Evolutionary conservation across 2,888 invertebrate species (phyloP).

Genomic region (Meteorus cinctellus): DNA sequence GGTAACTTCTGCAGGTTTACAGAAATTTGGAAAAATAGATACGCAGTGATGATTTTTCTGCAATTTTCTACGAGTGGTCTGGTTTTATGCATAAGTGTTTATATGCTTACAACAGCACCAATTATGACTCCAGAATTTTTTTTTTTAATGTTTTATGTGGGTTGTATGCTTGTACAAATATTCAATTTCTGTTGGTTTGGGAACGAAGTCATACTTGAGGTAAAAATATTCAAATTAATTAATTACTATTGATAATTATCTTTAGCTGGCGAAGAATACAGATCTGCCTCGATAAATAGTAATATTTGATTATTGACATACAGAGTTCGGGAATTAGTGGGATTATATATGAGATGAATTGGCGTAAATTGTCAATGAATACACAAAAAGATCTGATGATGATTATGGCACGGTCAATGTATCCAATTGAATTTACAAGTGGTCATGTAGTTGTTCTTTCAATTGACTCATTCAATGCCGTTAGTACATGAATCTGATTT

Average conservation of each 20-base stretch:
- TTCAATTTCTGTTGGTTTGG: slow-evolving; percentile 44
- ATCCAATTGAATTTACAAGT: slow-evolving; percentile 58
- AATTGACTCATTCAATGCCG: slow-evolving; percentile 58
- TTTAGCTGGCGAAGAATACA: no score
- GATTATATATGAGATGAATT: slow-evolving; percentile 58
- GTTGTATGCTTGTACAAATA: slow-evolving; percentile 36
- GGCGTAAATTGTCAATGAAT: slow-evolving; percentile 48
- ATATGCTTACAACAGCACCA: slow-evolving; percentile 25
- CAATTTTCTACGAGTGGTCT: slow-evolving; percentile 33
- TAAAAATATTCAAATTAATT: not conserved
- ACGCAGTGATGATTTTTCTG: slow-evolving; percentile 35
- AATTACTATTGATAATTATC: not conserved
- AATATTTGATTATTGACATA: slow-evolving; percentile 1
- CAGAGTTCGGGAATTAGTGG: slow-evolving; percentile 53
- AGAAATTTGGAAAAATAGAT: slow-evolving; percentile 24
- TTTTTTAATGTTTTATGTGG: slow-evolving; percentile 14
- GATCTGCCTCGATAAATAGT: no score
- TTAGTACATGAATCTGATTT: slow-evolving; percentile 38
- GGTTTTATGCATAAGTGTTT: slow-evolving; percentile 30
- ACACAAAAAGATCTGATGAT: slow-evolving; percentile 52
- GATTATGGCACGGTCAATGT: slow-evolving; percentile 52
- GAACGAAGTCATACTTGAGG: slow-evolving; percentile 40
- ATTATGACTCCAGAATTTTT: slow-evolving; percentile 26
- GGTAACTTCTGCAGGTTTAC: slow-evolving; percentile 33
- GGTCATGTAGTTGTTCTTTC: slow-evolving; percentile 56